Conservation (phyloP, 2,888 invertebrate species). For the Orthonychiurus folsomi region DNA sequence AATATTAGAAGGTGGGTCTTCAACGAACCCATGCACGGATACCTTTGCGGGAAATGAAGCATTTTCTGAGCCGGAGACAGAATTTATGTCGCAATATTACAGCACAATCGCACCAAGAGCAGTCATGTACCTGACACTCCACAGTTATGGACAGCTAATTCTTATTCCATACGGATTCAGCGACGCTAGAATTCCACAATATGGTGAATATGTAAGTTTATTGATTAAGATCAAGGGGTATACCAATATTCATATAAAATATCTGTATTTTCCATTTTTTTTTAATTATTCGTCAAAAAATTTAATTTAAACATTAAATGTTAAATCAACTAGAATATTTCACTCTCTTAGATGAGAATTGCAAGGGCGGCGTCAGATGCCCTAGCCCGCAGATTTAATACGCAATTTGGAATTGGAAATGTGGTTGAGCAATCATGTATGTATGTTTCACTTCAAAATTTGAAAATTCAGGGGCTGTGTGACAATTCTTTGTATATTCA, state of each 20-base stretch:
- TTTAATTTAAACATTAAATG: no score
- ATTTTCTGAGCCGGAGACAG: constrained; percentile 45
- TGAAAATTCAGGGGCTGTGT: no score
- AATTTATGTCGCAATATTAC: constrained; percentile 10
- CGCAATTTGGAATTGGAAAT: neutral
- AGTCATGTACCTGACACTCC: neutral
- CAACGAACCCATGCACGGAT: neutral
- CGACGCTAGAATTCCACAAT: neutral
- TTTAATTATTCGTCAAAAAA: no score
- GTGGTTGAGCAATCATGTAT: neutral
- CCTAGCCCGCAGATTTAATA: neutral
- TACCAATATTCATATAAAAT: no score
- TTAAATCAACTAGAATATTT: no score
- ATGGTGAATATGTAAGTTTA: neutral
- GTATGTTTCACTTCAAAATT: neutral
- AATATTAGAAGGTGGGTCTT: constrained; percentile 39
- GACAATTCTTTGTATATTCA: no score
- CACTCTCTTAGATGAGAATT: neutral
- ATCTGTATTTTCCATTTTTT: no score
- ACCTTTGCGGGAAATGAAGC: constrained; percentile 22
- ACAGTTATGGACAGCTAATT: constrained; percentile 3
- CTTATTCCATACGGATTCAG: neutral
- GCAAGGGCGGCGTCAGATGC: neutral
- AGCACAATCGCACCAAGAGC: neutral
- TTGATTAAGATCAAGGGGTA: no score